These are phyloP conservation scores for Chaenodraco wilsoni DNA, from an alignment of 2,797 vertebrate genomes.

Conservation along the genomic window DNA sequence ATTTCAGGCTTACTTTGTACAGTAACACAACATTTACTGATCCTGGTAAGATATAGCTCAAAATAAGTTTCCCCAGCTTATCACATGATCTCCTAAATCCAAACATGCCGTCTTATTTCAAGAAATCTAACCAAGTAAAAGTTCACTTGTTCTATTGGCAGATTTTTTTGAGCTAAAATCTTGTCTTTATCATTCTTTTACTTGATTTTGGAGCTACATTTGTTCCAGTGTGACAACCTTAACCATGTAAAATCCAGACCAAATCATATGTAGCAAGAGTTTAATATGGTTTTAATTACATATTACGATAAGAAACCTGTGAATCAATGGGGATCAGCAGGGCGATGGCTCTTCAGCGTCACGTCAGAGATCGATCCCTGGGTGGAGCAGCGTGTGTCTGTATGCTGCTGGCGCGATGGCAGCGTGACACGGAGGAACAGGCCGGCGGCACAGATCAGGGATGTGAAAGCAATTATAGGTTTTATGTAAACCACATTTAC, in stretches of 20 bases:
- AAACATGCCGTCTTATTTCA: too few species aligned
- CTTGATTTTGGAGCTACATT: too few species aligned
- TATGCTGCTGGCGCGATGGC: constrained; percentile 42
- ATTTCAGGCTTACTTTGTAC: too few species aligned
- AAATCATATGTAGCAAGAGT: background rate
- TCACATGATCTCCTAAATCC: too few species aligned
- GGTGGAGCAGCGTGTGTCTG: constrained; percentile 27
- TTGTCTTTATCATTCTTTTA: too few species aligned
- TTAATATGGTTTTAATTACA: constrained; percentile 3
- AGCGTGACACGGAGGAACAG: constrained; percentile 42
- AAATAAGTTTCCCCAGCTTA: too few species aligned
- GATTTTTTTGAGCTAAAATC: too few species aligned
- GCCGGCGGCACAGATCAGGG: constrained; percentile 29
- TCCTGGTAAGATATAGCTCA: too few species aligned
- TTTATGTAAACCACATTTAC: constrained; percentile 43
- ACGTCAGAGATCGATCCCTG: constrained; percentile 46
- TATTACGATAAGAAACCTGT: constrained; percentile 2
- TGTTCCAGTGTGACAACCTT: constrained; percentile 5
- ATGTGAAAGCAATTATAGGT: constrained; percentile 53
- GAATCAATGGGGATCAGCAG: constrained; percentile 5
- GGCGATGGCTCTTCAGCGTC: constrained; percentile 17
- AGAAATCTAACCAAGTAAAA: too few species aligned
- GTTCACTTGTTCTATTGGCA: too few species aligned
- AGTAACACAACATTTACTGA: too few species aligned
- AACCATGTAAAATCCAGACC: constrained; percentile 12